Base-by-base conservation (phyloP, 2,113 vertebrate species). In the Amphilophus citrinellus region DNA sequence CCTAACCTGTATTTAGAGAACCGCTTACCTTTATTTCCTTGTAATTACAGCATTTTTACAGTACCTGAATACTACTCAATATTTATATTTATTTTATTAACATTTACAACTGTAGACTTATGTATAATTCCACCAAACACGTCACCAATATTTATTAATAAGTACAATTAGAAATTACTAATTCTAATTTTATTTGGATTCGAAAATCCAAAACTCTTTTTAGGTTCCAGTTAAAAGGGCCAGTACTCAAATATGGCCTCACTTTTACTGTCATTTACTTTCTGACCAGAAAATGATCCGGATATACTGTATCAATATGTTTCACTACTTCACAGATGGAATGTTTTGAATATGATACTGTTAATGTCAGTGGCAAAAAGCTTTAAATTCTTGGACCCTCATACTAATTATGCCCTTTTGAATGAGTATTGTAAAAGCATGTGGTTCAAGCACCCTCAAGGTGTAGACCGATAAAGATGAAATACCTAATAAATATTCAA, bases 401-500 rank as follows among this genome's bases (percentile, higher is more conserved):
- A 73, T 73, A 56, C 27, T n/a, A 56, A 73, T 56, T n/a, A 56
- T 30, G 27, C 32, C 68, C 27, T 73, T 56, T 73, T n/a, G 27
- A 56, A 27, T 73, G 44, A 53, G 17, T 73, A 53, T n/a, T 32
- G 17, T 53, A 53, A 73, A 53, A 17, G 66, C 17, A 53, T 32
- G 47, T n/a, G 27, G 68, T 73, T 73, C 27, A 56, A 56, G 10
- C 6, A 73, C 47, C 27, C 44, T 56, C 27, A 56, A 56, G 68
- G 68, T 56, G 53, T 73, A 73, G 47, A 73, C 66, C 32, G 24
- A 30, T 53, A 32, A 71, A 71, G 44, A 71, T 53, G 24, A 71
- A 71, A 71, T 71, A 8, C 3, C 24, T 47, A 53, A 27, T 0
- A 53, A 71, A 53, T 71, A 71, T 71, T 71, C 44, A 73, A 53